Conservation (phyloP, 92 coral and sea anemone genomes). For the Parazoanthus darwini region DNA sequence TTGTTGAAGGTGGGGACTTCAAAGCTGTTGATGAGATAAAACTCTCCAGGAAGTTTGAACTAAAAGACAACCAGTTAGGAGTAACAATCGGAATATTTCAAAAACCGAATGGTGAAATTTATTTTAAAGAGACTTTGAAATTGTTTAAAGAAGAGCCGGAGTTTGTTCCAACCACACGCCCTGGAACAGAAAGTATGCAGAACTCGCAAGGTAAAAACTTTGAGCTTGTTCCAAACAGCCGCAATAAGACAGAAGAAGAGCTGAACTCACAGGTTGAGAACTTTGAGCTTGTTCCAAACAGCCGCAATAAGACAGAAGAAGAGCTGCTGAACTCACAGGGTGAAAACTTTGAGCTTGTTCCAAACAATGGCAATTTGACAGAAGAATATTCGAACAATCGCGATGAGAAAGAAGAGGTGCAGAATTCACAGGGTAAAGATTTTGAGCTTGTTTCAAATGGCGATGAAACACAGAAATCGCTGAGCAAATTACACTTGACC, state of each 20-base stretch:
- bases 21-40: not conserved
- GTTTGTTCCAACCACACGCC: not conserved
- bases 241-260: not conserved
- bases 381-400: not conserved
- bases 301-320: too few relatives aligned
- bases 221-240: not conserved
- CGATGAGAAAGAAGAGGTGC: not conserved
- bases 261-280: not conserved
- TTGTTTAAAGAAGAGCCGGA: not conserved
- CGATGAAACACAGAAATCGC: not conserved
- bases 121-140: constrained; percentile 18
- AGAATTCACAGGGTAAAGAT: not conserved
- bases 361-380: not conserved
- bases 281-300: not conserved
- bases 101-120: not conserved
- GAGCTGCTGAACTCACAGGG: not conserved
- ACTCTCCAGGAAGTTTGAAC: constrained; percentile 15
- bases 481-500: not conserved
- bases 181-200: not conserved
- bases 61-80: constrained; percentile 5
- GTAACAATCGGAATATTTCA: constrained; percentile 18
- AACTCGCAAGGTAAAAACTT: not conserved
- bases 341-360: not conserved
- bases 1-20: constrained; percentile 19
- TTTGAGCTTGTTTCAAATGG: not conserved